These are phyloP conservation scores for Hypotaenidia okinawae DNA, from an alignment of 2,797 vertebrate species.

Conservation along the genomic window DNA sequence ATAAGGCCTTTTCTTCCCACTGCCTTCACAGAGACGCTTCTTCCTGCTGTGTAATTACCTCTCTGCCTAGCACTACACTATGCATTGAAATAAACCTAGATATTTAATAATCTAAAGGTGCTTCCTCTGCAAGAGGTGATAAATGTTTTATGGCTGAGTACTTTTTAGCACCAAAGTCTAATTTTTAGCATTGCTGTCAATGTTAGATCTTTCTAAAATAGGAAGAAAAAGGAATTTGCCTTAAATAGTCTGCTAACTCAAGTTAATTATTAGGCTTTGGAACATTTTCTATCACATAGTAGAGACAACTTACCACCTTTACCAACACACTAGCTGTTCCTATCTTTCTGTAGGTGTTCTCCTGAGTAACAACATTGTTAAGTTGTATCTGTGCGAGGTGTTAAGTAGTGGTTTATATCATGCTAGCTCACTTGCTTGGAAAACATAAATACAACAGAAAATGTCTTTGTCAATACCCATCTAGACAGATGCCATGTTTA, in stretches of 20 bases:
- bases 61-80: background rate
- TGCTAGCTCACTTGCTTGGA: background rate
- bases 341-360: background rate
- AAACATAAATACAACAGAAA: background rate
- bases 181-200: slow-evolving; percentile 16
- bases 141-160: background rate
- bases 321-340: background rate
- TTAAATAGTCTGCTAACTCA: background rate
- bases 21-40: slow-evolving; percentile 9
- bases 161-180: background rate
- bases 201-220: background rate
- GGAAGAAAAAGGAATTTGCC: background rate
- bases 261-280: background rate
- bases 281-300: background rate
- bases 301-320: background rate
- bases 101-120: slow-evolving; percentile 21
- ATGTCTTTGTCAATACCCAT: background rate
- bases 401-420: background rate
- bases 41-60: slow-evolving; percentile 42
- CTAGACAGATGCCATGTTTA: background rate
- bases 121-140: background rate
- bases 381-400: background rate
- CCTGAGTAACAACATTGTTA: background rate
- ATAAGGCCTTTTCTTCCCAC: slow-evolving; percentile 18
- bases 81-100: background rate